phyloP scores from a whole-genome alignment of 1,140 invertebrate species.

The Leptinotarsa defecta region DNA sequence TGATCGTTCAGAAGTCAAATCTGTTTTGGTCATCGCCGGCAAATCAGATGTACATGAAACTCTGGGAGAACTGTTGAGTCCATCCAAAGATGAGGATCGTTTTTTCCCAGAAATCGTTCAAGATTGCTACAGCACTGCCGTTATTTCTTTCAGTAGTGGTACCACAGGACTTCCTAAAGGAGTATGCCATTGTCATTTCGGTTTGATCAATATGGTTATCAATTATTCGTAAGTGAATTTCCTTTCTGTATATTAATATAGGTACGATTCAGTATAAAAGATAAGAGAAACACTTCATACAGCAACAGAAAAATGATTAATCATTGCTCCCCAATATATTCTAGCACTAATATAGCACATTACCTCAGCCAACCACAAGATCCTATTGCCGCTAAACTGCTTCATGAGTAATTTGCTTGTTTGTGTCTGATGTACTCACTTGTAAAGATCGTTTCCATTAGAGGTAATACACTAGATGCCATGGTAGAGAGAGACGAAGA shows the following conservation, averaged over 20 bases:
- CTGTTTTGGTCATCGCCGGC: constrained; percentile 30
- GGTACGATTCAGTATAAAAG: background rate
- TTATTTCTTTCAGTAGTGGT: constrained; percentile 68
- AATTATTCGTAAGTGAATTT: background rate
- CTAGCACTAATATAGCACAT: too few species aligned
- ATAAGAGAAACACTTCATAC: too few species aligned
- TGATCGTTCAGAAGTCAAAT: constrained; percentile 9
- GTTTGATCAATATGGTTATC: background rate
- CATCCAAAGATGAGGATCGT: constrained; percentile 8
- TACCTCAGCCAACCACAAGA: too few species aligned
- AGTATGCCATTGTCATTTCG: constrained; percentile 31
- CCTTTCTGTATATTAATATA: background rate
- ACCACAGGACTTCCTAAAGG: constrained; percentile 80
- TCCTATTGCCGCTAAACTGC: too few species aligned
- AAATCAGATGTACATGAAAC: constrained; percentile 25
- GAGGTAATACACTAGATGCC: too few species aligned
- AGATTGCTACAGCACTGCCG: constrained; percentile 43
- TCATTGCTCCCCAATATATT: too few species aligned
- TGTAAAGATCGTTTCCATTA: too few species aligned
- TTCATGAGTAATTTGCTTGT: too few species aligned
- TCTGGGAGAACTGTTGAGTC: constrained; percentile 28
- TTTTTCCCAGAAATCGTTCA: constrained; percentile 31
- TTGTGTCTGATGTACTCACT: too few species aligned
- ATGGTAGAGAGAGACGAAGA: too few species aligned
- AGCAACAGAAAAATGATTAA: too few species aligned